Conservation (phyloP, 2,797 vertebrate genomes). For the Chrysocyon brachyurus region DNA sequence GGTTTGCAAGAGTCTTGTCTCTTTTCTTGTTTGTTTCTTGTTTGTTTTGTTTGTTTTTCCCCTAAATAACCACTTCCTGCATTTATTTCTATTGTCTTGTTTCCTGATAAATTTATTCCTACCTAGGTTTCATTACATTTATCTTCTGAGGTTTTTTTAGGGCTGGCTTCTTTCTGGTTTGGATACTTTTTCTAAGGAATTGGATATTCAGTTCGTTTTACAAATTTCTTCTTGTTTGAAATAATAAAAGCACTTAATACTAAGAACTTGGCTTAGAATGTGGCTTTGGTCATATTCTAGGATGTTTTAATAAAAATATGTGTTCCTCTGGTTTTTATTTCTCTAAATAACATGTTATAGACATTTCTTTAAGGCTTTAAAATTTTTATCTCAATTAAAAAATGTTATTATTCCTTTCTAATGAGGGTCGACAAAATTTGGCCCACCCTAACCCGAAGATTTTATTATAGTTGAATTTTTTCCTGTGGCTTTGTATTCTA, state of each 20-base stretch:
- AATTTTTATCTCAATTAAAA: not conserved
- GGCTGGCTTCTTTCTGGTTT: not conserved
- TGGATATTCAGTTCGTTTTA: not conserved
- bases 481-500: not conserved
- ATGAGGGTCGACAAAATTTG: not conserved
- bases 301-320: not conserved
- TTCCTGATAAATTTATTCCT: not conserved
- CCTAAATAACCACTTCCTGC: not conserved
- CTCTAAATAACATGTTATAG: constrained; percentile 22
- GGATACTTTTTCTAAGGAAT: not conserved
- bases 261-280: constrained; percentile 8
- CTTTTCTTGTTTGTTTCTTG: not conserved
- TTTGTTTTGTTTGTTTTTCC: not conserved
- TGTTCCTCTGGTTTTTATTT: not conserved
- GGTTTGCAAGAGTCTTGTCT: not conserved
- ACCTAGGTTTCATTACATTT: not conserved
- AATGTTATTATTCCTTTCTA: constrained; percentile 23
- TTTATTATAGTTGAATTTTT: not conserved
- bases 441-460: not conserved
- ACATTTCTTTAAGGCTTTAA: not conserved
- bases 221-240: constrained; percentile 17
- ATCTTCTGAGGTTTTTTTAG: not conserved
- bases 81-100: not conserved
- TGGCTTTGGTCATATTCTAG: not conserved
- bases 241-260: not conserved